Evolutionary conservation across 2,888 invertebrate genomes (phyloP).

Genomic region (Sisyra terminalis): DNA sequence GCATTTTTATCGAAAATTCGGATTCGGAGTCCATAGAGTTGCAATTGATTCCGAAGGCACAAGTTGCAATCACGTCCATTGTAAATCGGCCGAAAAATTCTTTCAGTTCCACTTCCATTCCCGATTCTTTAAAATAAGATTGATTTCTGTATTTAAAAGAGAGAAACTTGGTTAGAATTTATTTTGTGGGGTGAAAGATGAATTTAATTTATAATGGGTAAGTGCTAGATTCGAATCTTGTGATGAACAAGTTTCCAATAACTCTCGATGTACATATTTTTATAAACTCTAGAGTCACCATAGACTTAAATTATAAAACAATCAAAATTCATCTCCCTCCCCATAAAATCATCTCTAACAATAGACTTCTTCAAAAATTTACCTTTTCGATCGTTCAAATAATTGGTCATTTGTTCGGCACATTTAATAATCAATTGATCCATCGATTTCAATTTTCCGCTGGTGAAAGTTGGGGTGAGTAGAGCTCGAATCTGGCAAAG

Average conservation of each 20-base stretch:
- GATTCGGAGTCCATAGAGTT: constrained; percentile 25
- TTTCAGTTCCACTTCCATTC: constrained; percentile 24
- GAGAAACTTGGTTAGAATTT: too few species aligned
- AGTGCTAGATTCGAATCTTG: too few species aligned
- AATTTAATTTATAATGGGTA: too few species aligned
- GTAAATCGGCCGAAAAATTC: constrained; percentile 27
- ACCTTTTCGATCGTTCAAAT: constrained; percentile 14
- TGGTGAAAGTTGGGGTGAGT: constrained; percentile 26
- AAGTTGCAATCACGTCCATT: constrained; percentile 31
- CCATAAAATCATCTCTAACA: not conserved
- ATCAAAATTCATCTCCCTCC: not conserved
- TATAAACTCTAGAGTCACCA: too few species aligned
- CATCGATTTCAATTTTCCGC: constrained; percentile 29
- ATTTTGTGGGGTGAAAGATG: too few species aligned
- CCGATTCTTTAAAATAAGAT: constrained; percentile 10
- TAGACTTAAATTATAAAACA: not conserved
- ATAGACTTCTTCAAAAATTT: not conserved
- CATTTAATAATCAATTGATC: constrained; percentile 20
- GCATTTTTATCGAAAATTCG: constrained; percentile 18
- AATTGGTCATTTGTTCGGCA: constrained; percentile 16
- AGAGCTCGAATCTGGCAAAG: constrained; percentile 17
- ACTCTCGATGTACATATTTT: too few species aligned
- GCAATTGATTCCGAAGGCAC: constrained; percentile 31
- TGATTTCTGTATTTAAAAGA: not conserved
- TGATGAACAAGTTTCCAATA: too few species aligned